These are phyloP conservation scores for Smutsia gigantea DNA, from an alignment of 2,797 vertebrate genomes.

Conservation along the genomic window DNA sequence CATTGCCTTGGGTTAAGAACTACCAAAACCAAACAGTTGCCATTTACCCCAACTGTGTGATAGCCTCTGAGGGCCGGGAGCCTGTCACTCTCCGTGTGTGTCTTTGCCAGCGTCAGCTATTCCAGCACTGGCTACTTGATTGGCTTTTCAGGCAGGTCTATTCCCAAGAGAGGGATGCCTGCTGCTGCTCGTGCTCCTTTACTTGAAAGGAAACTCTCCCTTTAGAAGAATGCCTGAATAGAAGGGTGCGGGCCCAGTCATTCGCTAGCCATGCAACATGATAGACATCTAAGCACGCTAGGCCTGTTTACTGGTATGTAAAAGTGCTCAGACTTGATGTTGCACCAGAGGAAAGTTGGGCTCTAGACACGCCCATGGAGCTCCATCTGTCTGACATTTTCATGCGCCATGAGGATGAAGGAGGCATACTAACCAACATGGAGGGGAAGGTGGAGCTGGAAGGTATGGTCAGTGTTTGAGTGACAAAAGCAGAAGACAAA, in stretches of 20 bases:
- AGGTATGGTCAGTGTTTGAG: not conserved
- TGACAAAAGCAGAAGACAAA: not conserved
- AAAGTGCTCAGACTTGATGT: not conserved
- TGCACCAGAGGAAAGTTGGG: not conserved
- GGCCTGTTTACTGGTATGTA: not conserved
- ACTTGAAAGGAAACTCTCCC: not conserved
- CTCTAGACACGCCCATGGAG: not conserved
- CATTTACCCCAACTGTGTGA: not conserved
- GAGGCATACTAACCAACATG: not conserved
- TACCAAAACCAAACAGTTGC: not conserved
- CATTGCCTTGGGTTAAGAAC: not conserved
- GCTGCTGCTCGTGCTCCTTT: not conserved
- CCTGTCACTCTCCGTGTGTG: not conserved
- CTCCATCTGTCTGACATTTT: constrained; percentile 3
- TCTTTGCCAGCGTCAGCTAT: not conserved
- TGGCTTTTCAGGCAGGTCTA: not conserved
- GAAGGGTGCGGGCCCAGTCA: not conserved
- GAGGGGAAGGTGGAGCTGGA: not conserved
- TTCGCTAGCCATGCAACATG: not conserved
- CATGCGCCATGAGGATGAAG: not conserved
- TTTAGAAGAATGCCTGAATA: not conserved
- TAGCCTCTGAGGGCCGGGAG: not conserved
- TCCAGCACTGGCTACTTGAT: not conserved
- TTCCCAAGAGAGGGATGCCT: not conserved
- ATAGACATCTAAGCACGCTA: not conserved